Conservation (phyloP, 1,140 invertebrate genomes). For the Heliconius melpomene region DNA sequence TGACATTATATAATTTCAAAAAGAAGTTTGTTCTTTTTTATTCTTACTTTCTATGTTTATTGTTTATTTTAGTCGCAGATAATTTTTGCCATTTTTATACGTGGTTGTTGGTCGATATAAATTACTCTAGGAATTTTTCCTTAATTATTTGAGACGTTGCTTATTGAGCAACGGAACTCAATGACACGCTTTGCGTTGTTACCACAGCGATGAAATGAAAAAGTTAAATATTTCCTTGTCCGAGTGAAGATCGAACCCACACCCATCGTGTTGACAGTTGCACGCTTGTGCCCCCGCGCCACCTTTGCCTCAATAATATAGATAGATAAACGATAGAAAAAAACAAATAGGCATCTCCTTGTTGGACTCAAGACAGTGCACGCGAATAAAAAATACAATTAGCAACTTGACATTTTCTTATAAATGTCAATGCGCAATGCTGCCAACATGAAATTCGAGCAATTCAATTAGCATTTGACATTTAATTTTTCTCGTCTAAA, state of each 20-base stretch:
- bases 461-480: constrained; percentile 61
- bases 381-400: constrained; percentile 8
- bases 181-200: no score
- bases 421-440: constrained; percentile 13
- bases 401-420: constrained; percentile 13
- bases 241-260: no score
- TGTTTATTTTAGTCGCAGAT: not conserved
- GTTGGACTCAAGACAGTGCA: not conserved
- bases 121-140: not conserved
- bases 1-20: not conserved
- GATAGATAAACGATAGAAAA: no score
- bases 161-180: no score
- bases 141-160: not conserved
- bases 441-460: constrained; percentile 28
- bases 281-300: no score
- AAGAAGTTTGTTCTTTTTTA: not conserved
- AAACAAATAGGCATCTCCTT: no score
- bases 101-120: not conserved
- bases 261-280: no score
- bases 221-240: no score
- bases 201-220: no score
- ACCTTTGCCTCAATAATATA: no score
- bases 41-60: not conserved
- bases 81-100: not conserved
- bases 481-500: constrained; percentile 54